These are phyloP conservation scores for Pitangus sulphuratus DNA, from an alignment of 2,797 vertebrate species.

Conservation along the genomic window DNA sequence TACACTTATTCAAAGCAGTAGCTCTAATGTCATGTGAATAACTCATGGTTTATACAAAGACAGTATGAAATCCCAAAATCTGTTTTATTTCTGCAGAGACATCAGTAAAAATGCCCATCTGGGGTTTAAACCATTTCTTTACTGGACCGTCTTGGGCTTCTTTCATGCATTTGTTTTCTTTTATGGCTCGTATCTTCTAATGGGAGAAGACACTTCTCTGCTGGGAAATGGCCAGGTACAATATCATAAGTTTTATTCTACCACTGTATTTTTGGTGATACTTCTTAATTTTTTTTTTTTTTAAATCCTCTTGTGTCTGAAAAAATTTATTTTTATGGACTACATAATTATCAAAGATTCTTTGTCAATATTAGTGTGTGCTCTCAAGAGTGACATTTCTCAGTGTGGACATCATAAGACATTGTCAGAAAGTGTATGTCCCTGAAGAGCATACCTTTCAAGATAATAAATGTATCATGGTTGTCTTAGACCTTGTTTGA, in stretches of 20 bases:
- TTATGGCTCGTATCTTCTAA: constrained; percentile 94
- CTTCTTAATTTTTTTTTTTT: neutral
- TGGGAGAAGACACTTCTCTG: constrained; percentile 92
- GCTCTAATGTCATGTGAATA: neutral
- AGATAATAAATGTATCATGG: neutral
- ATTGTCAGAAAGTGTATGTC: neutral
- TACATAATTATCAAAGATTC: neutral
- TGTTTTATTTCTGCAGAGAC: constrained; percentile 83
- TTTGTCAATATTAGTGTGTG: neutral
- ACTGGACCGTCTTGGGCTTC: constrained; percentile 97
- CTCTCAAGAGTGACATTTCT: neutral
- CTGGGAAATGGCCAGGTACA: constrained; percentile 97
- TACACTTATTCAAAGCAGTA: neutral
- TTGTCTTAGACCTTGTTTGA: neutral
- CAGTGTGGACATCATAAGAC: neutral
- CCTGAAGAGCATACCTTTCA: neutral
- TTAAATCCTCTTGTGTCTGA: neutral
- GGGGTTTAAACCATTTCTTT: constrained; percentile 93
- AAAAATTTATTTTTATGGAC: neutral
- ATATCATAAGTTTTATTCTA: neutral
- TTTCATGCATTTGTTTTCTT: constrained; percentile 96
- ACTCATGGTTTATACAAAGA: neutral
- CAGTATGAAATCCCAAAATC: constrained; percentile 14
- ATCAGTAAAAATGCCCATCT: constrained; percentile 94
- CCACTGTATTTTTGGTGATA: neutral